Conservation (phyloP, 2,113 vertebrate species). For the Brachypteracias leptosomus region DNA sequence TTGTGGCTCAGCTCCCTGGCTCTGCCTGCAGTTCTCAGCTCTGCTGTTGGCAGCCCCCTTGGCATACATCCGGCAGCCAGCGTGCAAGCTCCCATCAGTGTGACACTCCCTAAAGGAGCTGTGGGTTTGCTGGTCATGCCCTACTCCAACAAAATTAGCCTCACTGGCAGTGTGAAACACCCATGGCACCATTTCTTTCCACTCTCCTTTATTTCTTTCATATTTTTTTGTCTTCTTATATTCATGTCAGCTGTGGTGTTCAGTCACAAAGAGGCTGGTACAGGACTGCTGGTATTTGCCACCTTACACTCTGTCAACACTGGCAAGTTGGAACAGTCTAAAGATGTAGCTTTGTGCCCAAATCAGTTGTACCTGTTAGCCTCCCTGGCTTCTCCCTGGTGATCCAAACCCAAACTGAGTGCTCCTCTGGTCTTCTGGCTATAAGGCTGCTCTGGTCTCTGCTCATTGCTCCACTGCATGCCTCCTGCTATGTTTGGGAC, state of each 20-base stretch:
- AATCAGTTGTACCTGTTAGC: not conserved
- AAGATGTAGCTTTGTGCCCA: not conserved
- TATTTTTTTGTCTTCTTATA: not conserved
- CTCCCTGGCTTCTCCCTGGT: not conserved
- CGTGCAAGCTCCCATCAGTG: fast-evolving
- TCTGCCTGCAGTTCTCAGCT: not conserved
- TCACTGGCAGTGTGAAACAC: not conserved
- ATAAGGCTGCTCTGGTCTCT: not conserved
- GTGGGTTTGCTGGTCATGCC: not conserved
- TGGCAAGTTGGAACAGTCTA: not conserved
- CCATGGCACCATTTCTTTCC: not conserved
- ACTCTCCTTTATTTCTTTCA: not conserved
- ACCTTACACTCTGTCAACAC: not conserved
- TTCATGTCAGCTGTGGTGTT: not conserved
- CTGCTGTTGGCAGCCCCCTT: not conserved
- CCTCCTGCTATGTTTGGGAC: not conserved
- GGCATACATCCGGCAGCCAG: not conserved
- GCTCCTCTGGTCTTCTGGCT: not conserved
- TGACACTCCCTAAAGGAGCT: not conserved
- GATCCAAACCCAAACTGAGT: not conserved
- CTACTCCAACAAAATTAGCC: not conserved
- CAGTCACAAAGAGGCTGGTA: not conserved
- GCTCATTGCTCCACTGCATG: fast-evolving
- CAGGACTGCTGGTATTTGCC: not conserved
- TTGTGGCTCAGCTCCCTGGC: not conserved